Evolutionary conservation across 2,888 invertebrate species (phyloP), one percentile per base, ranked within the genome.

Genomic region (Drosophila anomalata): DNA sequence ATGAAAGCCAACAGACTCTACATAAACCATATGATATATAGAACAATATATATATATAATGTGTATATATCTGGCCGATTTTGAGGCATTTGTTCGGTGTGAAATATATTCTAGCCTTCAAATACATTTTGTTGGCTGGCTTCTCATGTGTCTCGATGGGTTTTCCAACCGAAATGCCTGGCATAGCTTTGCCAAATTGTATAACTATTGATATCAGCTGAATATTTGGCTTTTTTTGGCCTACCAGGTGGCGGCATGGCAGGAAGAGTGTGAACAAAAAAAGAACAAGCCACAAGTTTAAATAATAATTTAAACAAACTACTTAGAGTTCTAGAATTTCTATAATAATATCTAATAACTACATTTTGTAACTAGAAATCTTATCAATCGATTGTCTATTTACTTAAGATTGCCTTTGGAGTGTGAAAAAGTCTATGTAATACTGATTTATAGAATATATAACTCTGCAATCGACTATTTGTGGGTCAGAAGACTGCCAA

Each of bases 401-500:
- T 61, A 22, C 46, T 9, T 9, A 39, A 47, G 60, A 61, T 55
- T 55, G 44, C 44, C 22, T 61, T 46, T 39, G 12, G 61, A 24
- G 47, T n/a, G 62, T 42, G 31, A 61, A 48, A 22, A 48, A 48
- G 61, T 31, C 24, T 12, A 22, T 47, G 29, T 60, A 44, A 47
- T 11, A 17, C 9, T 17, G 2, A 24, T 26, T 57, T 7, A 9
- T 17, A 17, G 29, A 29, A 29, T 29, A 29, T 3, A 29, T 29
- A 29, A 12, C 31, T 60, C 33, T 51, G 31, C 39, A 46, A 26
- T 36, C 39, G 66, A 70, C 78, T 82, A 79, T 84, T 75, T 81
- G 74, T 69, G 50, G 52, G 88, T 87, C 81, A 87, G 85, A 54
- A 54, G 71, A 31, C 72, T 78, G 55, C 33, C 51, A 56, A 52